These are phyloP conservation scores for Gonioctena quinquepunctata DNA, from an alignment of 1,140 invertebrate species.

Conservation along the genomic window DNA sequence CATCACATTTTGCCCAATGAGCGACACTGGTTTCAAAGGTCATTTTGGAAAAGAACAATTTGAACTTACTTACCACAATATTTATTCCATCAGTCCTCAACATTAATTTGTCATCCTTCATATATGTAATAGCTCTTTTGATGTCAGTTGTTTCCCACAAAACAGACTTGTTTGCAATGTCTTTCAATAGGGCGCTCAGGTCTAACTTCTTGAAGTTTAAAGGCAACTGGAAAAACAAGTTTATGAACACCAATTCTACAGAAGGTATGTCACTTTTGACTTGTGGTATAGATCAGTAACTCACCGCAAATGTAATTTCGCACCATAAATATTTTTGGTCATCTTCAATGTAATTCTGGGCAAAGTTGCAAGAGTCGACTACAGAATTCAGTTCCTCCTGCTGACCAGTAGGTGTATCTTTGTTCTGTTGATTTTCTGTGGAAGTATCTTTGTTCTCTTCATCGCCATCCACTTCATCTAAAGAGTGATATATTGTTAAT, in stretches of 20 bases:
- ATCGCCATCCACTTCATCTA: constrained; percentile 41
- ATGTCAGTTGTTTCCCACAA: constrained; percentile 83
- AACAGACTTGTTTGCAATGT: constrained; percentile 73
- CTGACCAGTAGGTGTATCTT: too few species aligned
- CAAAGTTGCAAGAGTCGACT: constrained; percentile 55
- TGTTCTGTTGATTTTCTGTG: constrained; percentile 66
- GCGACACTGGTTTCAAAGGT: too few species aligned
- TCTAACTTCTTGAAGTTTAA: constrained; percentile 72
- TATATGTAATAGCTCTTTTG: constrained; percentile 78
- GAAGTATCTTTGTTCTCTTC: constrained; percentile 63
- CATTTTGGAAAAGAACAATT: too few species aligned
- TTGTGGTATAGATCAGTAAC: constrained; percentile 36
- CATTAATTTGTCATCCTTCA: constrained; percentile 62
- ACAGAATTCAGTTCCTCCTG: constrained; percentile 65
- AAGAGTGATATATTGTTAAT: not conserved
- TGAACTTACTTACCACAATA: constrained; percentile 73
- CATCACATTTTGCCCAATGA: too few species aligned
- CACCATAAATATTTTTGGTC: constrained; percentile 73
- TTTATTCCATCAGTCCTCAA: constrained; percentile 96
- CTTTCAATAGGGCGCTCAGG: constrained; percentile 76
- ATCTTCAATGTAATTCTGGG: constrained; percentile 78
- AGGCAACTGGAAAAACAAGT: constrained; percentile 60
- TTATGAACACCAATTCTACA: constrained; percentile 57
- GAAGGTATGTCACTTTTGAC: not conserved
- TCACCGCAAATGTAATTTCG: constrained; percentile 68